phyloP scores from a whole-genome alignment of 30 jellyfish, hydroid and myxozoan species.

The Euphysa ruthae region DNA sequence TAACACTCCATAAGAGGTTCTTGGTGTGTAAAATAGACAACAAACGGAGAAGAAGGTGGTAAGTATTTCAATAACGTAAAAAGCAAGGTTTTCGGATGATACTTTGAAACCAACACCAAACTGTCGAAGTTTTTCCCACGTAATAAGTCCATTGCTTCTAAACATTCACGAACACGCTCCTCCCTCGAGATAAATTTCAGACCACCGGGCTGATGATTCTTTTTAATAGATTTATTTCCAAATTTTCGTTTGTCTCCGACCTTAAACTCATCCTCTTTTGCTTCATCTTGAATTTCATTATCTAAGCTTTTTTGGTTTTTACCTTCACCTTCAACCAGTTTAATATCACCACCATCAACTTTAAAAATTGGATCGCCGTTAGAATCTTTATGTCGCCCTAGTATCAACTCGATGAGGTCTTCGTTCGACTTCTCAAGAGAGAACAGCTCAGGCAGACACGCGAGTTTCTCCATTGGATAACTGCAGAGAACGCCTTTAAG shows the following conservation, averaged over 20 bases:
- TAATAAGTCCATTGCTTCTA: constrained; percentile 31
- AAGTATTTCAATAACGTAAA: constrained; percentile 41
- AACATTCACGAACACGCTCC: constrained; percentile 11
- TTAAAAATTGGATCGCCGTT: too few species aligned
- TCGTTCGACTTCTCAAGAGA: background rate
- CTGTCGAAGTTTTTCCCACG: constrained; percentile 42
- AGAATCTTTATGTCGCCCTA: background rate
- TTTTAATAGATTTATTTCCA: background rate
- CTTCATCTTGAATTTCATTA: background rate
- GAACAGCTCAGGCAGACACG: background rate
- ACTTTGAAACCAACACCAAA: constrained; percentile 56
- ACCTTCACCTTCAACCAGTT: background rate
- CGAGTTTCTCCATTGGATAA: constrained; percentile 43
- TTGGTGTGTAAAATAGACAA: constrained; percentile 65
- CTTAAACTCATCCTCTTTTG: background rate
- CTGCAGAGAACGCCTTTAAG: constrained; percentile 35
- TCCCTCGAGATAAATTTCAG: constrained; percentile 11
- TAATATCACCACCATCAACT: background rate
- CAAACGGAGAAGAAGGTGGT: constrained; percentile 61
- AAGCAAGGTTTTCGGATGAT: constrained; percentile 44
- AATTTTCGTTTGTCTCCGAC: background rate
- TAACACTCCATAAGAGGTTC: constrained; percentile 87
- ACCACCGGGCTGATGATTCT: constrained; percentile 1
- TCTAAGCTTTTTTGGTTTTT: background rate
- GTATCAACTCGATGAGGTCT: constrained; percentile 14